Percentiles rank a stretch among this genome's conserved stretches.
phyloP scores from a whole-genome alignment of 2,113 vertebrate species.

The Ovis canadensis region DNA sequence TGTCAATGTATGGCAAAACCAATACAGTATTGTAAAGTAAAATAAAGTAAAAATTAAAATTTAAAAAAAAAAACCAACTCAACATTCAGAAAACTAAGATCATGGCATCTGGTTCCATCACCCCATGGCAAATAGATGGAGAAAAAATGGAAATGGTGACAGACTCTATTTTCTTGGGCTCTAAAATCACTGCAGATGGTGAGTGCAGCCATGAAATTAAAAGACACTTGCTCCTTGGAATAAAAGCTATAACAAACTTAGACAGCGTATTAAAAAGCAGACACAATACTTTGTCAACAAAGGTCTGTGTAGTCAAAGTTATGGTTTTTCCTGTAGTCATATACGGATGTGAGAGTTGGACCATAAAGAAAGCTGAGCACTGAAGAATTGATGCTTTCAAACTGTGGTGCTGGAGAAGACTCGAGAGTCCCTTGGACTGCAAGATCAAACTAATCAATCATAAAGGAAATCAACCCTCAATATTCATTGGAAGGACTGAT shows the following conservation, averaged over 20 bases:
- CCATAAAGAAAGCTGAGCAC: neutral
- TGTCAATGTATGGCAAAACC: no score
- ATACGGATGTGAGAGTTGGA: neutral
- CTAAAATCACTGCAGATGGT: neutral
- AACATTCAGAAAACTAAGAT: neutral
- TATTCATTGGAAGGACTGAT: neutral
- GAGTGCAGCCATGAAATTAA: neutral
- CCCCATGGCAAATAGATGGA: neutral
- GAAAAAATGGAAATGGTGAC: neutral
- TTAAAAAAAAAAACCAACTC: neutral
- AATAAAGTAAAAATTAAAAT: no score
- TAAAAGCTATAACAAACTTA: neutral
- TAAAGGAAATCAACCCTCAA: neutral
- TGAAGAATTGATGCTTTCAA: neutral
- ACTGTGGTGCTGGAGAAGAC: neutral
- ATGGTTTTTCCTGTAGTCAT: neutral
- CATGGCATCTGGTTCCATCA: neutral
- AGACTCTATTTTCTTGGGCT: neutral
- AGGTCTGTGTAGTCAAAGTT: neutral
- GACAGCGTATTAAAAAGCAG: neutral
- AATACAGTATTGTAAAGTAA: no score
- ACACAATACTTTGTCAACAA: neutral
- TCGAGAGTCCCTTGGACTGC: neutral
- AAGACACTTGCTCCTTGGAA: neutral
- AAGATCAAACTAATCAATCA: neutral